Percentiles rank a stretch among this genome's conserved stretches.
Evolutionary conservation across 1,140 invertebrate genomes (phyloP).

Genomic region (Cephus cinctus): DNA sequence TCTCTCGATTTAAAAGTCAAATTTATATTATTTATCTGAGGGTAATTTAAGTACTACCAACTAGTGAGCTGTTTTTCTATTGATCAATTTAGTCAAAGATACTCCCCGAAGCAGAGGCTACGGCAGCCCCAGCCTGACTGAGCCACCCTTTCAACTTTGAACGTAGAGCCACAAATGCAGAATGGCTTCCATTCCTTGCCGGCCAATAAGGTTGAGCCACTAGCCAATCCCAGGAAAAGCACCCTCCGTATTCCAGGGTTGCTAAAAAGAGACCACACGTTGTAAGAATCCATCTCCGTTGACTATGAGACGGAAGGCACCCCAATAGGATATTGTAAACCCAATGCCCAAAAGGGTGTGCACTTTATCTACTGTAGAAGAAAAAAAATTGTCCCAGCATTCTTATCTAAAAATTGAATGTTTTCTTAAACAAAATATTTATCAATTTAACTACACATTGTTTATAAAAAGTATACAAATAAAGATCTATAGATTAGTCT

Average conservation of each 20-base stretch:
- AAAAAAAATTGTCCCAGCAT: conserved; percentile 19
- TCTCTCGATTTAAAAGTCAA: neutral
- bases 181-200: conserved; percentile 16
- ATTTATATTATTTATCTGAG: neutral
- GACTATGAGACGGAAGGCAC: conserved; percentile 26
- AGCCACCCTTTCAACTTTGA: conserved; percentile 31
- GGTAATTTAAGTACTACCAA: neutral
- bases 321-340: conserved; percentile 28
- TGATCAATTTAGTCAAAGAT: conserved; percentile 2
- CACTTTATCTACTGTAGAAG: conserved; percentile 15
- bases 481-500: conserved; percentile 5
- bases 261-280: conserved; percentile 26
- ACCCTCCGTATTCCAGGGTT: conserved; percentile 26
- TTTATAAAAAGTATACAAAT: neutral
- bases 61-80: neutral
- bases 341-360: conserved; percentile 26
- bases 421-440: conserved; percentile 4
- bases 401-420: conserved; percentile 1
- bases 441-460: neutral
- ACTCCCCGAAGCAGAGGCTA: conserved; percentile 12
- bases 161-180: conserved; percentile 14
- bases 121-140: conserved; percentile 26
- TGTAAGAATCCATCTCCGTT: conserved; percentile 18
- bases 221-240: conserved; percentile 26
- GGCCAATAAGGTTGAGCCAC: conserved; percentile 23